Base-by-base conservation (phyloP, 2,113 vertebrate species). In the Nycticryphes semicollaris region DNA sequence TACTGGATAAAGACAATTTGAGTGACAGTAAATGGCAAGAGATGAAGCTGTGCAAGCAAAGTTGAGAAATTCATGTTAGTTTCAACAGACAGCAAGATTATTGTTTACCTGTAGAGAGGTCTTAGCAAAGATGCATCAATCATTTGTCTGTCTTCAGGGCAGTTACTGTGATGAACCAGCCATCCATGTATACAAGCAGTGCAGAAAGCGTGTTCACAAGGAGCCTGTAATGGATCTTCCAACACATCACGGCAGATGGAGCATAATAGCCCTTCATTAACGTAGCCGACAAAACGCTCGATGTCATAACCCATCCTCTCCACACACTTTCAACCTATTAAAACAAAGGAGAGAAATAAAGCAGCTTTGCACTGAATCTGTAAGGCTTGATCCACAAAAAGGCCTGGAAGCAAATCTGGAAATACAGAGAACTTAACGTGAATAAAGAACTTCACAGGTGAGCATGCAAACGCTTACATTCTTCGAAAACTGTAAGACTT, bases 161-260 rank as follows among this genome's bases (percentile, higher is more conserved):
- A 99, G 96, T 97, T 99, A 43, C 97, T 97, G 91, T 99, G 98
- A 87, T 99, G 98, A 70, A 98, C 73, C 16, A 99, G 98, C 99
- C 99, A 99, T 9, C 98, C 98, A 31, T 98, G 98, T 97, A 99
- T 99, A 70, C 99, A 99, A 66, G 98, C 93, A 67, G 98, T 96
- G 94, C 99, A 99, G 97, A 98, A 99, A 9, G 98, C 98, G 3
- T 99, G 99, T 48, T 99, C 99, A 28, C 99, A 99, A 6, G 99
- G 98, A 47, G 98, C 99, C 97, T 99, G 99, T n/a, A 99, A 91
- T 0, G 99, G 98, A 57, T 99, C 98, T 89, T 99, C 98, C 7
- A 99, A 77, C 85, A 99, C 99, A 4, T 98, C 98, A 3, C 98
- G 98, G 96, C 99, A 99, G 91, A 99, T 98, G 83, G 98, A 99